Evolutionary conservation across 30 jellyfish, hydroid and myxozoan species (phyloP), one percentile per base, ranked within the genome.

Genomic region (Pseudorhiza aurosa): DNA sequence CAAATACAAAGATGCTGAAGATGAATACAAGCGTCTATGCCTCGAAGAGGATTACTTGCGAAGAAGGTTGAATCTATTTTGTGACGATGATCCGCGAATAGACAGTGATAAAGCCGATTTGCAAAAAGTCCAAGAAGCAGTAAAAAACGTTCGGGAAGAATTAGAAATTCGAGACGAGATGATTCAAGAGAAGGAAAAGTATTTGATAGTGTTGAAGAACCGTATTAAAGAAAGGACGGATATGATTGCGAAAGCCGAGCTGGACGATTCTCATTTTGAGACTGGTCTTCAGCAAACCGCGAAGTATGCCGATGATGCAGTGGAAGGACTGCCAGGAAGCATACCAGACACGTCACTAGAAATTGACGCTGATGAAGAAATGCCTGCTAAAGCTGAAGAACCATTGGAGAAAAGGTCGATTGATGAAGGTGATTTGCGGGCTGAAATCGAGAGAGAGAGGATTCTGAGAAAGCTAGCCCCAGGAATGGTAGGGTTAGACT

Each of bases 61-160:
- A 7, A 82, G 88, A 64, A 71, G 94, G 72, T 72, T 91, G 42
- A 71, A 76, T 17, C 72, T 91, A 32, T 78, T 82, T 56, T 55
- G 85, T 27, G 98, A 91, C 19, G 87, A 69, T 19, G 98, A 91
- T 57, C 96, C 98, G 31, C 55, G 98, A 32, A 84, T 74, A 53
- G 88, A 70, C 17, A 96, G 71, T 29, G 95, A 91, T 68, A 47
- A 39, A 22, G 82, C 89, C 5, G 98, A 82, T 53, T 64, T 91
- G 93, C 50, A 62, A 2, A 91, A 89, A 39, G 72, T 91, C 8
- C 96, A 91, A 37, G 40, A 44, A 1, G 96, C 95, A 33, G 77
- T 91, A 35, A 77, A 85, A 50, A 95, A 81, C 32, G 96, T 91
- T 15, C 73, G 96, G 19, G 96, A 85, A 53, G 96, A 91, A 44